Percentiles rank a stretch among this genome's conserved stretches.
These are phyloP conservation scores for Phoeniculus purpureus DNA, from an alignment of 2,797 vertebrate genomes.

Conservation along the genomic window DNA sequence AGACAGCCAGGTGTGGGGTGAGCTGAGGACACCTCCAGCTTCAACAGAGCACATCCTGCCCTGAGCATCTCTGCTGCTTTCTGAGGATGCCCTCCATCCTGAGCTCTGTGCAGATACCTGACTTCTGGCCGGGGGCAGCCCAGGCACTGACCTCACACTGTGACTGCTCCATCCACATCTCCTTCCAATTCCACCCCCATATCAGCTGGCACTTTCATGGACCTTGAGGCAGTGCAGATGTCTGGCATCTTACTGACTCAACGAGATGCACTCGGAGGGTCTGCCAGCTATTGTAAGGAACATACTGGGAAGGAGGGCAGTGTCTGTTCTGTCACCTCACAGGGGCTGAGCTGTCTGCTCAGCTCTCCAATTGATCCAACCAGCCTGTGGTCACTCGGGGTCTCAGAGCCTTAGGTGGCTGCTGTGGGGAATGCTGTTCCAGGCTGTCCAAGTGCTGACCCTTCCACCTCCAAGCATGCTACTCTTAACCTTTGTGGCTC, in stretches of 20 bases:
- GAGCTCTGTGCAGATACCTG: neutral
- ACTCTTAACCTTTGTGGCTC: neutral
- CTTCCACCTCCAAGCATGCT: neutral
- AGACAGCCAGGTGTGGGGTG: neutral
- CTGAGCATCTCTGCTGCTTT: neutral
- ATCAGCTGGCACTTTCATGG: neutral
- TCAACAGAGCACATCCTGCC: neutral
- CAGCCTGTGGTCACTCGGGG: neutral
- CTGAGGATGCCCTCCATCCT: rapidly evolving
- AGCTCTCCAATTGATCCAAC: neutral
- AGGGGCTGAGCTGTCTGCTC: neutral
- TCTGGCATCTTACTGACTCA: neutral
- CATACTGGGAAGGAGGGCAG: neutral
- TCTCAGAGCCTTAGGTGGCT: neutral
- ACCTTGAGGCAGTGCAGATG: neutral
- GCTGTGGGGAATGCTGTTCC: neutral
- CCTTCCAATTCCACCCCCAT: rapidly evolving
- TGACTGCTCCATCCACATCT: neutral
- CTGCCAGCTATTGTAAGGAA: neutral
- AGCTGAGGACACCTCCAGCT: neutral
- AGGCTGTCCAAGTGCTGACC: neutral
- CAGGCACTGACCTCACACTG: neutral
- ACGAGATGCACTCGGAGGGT: neutral
- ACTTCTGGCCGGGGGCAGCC: neutral
- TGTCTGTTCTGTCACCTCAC: neutral